Evolutionary conservation across 2,113 vertebrate genomes (phyloP).

Genomic region (Sclerurus mexicanus): DNA sequence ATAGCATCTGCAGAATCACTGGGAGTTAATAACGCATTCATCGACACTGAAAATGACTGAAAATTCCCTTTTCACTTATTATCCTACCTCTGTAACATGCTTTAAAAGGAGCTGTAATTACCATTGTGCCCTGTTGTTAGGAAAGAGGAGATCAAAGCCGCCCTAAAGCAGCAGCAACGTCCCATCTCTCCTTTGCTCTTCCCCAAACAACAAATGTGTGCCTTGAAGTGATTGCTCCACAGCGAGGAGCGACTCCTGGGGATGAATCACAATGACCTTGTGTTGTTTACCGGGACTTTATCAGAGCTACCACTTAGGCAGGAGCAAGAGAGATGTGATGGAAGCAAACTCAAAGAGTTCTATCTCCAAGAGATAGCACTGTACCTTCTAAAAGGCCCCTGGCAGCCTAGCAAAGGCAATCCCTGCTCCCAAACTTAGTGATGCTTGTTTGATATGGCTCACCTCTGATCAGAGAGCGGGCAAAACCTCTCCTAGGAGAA

Average conservation of each 20-base stretch:
- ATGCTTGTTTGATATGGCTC: not conserved
- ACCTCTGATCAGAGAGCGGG: not conserved
- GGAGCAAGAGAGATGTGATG: not conserved
- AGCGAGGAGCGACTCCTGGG: not conserved
- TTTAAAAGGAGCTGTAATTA: constrained; percentile 37
- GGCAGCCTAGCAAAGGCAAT: not conserved
- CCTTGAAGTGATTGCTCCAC: not conserved
- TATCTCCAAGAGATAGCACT: not conserved
- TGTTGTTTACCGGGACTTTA: not conserved
- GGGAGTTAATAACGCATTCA: constrained; percentile 52
- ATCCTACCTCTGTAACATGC: not conserved
- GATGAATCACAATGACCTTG: constrained; percentile 30
- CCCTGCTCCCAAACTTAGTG: not conserved
- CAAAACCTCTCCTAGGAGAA: not conserved
- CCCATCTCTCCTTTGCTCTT: not conserved
- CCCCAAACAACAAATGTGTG: not conserved
- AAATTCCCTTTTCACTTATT: constrained; percentile 51
- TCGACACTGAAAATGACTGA: constrained; percentile 6
- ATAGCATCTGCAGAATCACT: constrained; percentile 34
- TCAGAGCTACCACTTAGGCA: not conserved
- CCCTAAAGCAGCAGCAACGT: not conserved
- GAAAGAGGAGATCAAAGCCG: constrained; percentile 15
- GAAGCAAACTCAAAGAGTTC: not conserved
- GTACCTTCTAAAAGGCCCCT: not conserved
- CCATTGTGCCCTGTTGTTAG: not conserved